phyloP scores from a whole-genome alignment of 2,888 invertebrate species.

The Hyles lineata region DNA sequence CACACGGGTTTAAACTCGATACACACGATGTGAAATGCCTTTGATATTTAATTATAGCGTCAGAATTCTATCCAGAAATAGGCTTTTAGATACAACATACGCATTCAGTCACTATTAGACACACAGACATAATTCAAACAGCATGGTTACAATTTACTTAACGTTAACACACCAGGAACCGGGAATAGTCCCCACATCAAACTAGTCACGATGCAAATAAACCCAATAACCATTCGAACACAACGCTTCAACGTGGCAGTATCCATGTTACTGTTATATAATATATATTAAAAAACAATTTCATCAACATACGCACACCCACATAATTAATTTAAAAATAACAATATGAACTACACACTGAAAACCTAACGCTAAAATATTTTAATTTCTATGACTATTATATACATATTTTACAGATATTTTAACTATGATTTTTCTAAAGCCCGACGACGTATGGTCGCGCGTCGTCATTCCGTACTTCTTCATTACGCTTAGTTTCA shows the following conservation, averaged over 20 bases:
- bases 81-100: not conserved
- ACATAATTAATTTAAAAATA: constrained; percentile 58
- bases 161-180: constrained; percentile 7
- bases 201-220: not conserved
- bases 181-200: not conserved
- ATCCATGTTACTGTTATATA: constrained; percentile 35
- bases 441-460: constrained; percentile 32
- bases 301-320: constrained; percentile 60
- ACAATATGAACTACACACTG: constrained; percentile 67
- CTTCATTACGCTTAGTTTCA: not conserved
- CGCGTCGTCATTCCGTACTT: not conserved
- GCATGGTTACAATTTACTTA: constrained; percentile 4
- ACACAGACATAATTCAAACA: not conserved
- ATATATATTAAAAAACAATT: constrained; percentile 58
- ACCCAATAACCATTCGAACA: constrained; percentile 25
- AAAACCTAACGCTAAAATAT: constrained; percentile 63
- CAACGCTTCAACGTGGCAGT: constrained; percentile 41
- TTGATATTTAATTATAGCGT: constrained; percentile 2
- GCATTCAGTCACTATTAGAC: constrained; percentile 14
- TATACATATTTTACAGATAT: constrained; percentile 79
- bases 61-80: constrained; percentile 1
- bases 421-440: constrained; percentile 53
- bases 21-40: not conserved
- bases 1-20: not conserved
- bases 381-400: constrained; percentile 67